These are phyloP conservation scores for Lichenostomus cassidix DNA, from an alignment of 2,113 vertebrate genomes.

Conservation along the genomic window DNA sequence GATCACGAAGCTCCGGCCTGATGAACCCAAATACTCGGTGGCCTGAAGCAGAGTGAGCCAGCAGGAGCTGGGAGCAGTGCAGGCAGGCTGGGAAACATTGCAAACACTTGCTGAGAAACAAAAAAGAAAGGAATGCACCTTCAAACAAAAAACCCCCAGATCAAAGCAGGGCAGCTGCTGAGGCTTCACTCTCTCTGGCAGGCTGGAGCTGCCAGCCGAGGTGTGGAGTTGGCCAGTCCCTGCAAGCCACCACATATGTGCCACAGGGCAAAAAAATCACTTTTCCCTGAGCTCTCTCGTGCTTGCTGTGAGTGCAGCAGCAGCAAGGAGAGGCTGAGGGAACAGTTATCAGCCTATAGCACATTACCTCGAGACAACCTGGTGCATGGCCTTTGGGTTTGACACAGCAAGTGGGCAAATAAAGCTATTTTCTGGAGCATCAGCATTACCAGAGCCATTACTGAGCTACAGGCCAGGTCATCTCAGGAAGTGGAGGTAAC, in stretches of 20 bases:
- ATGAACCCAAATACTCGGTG: slow-evolving; percentile 71
- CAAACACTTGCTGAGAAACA: not conserved
- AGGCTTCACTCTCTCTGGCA: not conserved
- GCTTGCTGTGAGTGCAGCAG: not conserved
- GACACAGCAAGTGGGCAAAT: not conserved
- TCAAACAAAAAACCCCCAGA: not conserved
- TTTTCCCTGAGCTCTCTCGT: not conserved
- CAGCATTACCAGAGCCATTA: not conserved
- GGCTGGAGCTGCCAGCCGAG: not conserved
- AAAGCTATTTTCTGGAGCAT: not conserved
- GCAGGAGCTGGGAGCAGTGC: not conserved
- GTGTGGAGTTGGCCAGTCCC: not conserved
- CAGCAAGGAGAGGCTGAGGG: not conserved
- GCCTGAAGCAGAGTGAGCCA: slow-evolving; percentile 14
- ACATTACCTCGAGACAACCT: not conserved
- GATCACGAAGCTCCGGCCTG: slow-evolving; percentile 68
- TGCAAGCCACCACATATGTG: not conserved
- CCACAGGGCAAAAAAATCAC: not conserved
- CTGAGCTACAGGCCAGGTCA: not conserved
- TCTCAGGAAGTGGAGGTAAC: not conserved
- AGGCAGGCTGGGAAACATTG: not conserved
- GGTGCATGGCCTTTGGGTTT: not conserved
- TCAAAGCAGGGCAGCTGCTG: not conserved
- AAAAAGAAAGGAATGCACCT: not conserved
- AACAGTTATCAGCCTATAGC: not conserved